Evolutionary conservation across 2,797 vertebrate species (phyloP), one percentile per base, ranked within the genome.

Genomic region (Fistularia tabacaria): DNA sequence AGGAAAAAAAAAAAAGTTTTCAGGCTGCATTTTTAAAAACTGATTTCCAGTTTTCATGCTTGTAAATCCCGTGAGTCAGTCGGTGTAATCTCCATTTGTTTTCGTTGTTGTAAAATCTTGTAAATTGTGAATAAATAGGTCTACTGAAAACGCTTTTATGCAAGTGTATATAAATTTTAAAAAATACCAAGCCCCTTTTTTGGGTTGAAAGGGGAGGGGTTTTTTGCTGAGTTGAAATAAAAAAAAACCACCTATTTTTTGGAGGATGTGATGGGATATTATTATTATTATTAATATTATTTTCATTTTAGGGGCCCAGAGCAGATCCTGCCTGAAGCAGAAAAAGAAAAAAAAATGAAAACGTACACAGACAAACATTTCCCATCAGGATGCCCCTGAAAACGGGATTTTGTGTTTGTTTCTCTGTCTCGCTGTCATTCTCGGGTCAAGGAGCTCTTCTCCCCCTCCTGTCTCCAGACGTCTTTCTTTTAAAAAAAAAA

Each of bases 81-180:
- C 90, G 80, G 81, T 93, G 92, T 92, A 86, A 81, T 83, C 82
- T 86, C 82, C 69, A 81, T 84, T 88, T 85, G 85, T 82, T 86
- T 83, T 79, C 89, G 83, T 84, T 87, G 85, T 91, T 93, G 90
- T 93, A 91, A 92, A 44, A 91, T 95, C 86, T 84, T 97, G 94
- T 97, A 94, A 91, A 95, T 92, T 94, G 93, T 95, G 92, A 93
- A 89, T 92, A 92, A 90, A 90, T 91, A 86, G 83, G 81, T 76
- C 80, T 92, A 93, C 61, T 81, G 74, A 67, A 88, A 90, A 90
- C 82, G 74, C 54, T 49, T 77, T 74, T 73, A 90, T 86, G 80
- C 78, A 89, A 91, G 81, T 91, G 90, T 94, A 95, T 57, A 95
- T 93, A 93, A 92, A 92, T 94, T 64, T 73, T 14, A 14, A 46